Evolutionary conservation across 2,888 invertebrate genomes (phyloP).

Genomic region (Drosophila sordidapex): DNA sequence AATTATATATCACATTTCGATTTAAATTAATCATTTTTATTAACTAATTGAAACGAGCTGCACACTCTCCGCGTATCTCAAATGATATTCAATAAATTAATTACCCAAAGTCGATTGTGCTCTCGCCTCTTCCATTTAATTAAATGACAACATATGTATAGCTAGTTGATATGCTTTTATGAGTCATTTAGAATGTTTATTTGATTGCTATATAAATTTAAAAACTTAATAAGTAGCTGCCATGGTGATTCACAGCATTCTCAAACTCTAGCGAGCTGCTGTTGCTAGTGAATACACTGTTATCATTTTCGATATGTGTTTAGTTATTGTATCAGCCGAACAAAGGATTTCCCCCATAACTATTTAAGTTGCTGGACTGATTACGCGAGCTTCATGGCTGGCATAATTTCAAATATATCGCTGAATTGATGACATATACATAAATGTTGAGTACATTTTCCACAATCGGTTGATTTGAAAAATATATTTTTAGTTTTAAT

Average conservation of each 20-base stretch:
- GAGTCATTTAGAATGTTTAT: slow-evolving; percentile 24
- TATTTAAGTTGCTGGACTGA: not conserved
- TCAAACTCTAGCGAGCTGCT: not conserved
- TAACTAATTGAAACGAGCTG: slow-evolving; percentile 21
- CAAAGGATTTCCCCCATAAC: slow-evolving; percentile 1
- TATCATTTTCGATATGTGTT: slow-evolving; percentile 25
- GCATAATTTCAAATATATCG: slow-evolving; percentile 23
- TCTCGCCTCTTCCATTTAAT: slow-evolving; percentile 26
- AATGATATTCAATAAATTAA: slow-evolving; percentile 17
- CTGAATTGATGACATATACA: slow-evolving; percentile 24
- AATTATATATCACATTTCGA: slow-evolving; percentile 58
- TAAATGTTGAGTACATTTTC: not conserved
- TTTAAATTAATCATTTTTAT: slow-evolving; percentile 41
- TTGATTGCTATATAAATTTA: slow-evolving; percentile 13
- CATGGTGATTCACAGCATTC: slow-evolving; percentile 31
- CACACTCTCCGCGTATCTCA: not conserved
- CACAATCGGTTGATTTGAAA: not conserved
- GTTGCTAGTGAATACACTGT: slow-evolving; percentile 3
- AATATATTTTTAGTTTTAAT: slow-evolving; percentile 24
- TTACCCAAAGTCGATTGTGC: slow-evolving; percentile 19
- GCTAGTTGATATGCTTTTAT: slow-evolving; percentile 3
- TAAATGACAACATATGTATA: slow-evolving; percentile 17
- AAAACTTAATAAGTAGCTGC: not conserved
- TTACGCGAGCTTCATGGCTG: slow-evolving; percentile 23
- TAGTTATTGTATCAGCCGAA: slow-evolving; percentile 1